A percentile compares a stretch with the other conserved stretches of the same genome.
phyloP scores from a whole-genome alignment of 2,113 vertebrate genomes.

The Vimba vimba region DNA sequence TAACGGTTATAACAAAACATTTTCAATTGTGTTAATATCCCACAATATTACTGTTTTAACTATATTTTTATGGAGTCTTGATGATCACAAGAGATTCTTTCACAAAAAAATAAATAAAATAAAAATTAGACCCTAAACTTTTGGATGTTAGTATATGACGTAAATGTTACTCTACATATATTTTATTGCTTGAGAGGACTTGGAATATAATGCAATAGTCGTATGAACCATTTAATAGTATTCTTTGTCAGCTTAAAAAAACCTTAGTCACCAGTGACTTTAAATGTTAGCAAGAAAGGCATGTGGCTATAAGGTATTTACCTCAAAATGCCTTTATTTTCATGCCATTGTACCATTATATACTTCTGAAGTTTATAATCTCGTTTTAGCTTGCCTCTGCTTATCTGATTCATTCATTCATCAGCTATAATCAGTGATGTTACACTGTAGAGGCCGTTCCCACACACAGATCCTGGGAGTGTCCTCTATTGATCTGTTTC shows the following conservation, averaged over 20 bases:
- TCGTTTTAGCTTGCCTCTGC: background rate
- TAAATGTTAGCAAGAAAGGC: background rate
- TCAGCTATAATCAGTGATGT: background rate
- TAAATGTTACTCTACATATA: no score
- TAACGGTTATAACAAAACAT: no score
- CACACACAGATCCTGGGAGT: background rate
- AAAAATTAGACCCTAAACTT: no score
- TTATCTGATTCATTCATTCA: slow-evolving; percentile 2
- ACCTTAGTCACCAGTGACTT: background rate
- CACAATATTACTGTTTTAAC: background rate
- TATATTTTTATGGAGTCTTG: no score
- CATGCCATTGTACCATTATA: background rate
- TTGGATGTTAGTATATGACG: no score
- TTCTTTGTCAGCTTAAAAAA: background rate
- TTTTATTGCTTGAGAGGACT: background rate
- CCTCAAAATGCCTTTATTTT: background rate
- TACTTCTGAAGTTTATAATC: background rate
- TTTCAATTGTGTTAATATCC: background rate
- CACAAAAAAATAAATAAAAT: no score
- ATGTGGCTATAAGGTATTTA: background rate
- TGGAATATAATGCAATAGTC: background rate
- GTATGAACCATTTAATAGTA: background rate
- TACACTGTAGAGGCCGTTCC: background rate
- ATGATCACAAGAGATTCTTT: no score
- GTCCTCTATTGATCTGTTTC: slow-evolving; percentile 9